Evolutionary conservation across 1,140 invertebrate genomes (phyloP), one percentile per base, ranked within the genome.

Genomic region (Pseudomyrmex pallidus): DNA sequence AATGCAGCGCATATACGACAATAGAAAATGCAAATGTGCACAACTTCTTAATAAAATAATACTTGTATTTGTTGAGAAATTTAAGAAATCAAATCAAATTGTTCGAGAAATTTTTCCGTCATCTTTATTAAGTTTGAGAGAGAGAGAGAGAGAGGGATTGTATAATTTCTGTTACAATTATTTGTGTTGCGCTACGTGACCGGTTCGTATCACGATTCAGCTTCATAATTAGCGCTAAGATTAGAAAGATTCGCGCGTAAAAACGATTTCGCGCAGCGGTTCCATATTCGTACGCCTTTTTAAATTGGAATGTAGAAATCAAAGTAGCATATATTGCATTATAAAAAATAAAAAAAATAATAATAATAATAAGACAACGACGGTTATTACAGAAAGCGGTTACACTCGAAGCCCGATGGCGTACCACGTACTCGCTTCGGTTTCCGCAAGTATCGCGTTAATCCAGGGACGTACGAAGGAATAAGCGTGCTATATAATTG

Each of bases 391-490:
- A 64, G 15, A 13, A 46, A 63, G 22, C n/a, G 20, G 22, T 52
- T 54, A 52, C 46, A 17, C 2, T 22, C 63, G 13, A 77, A 77
- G 52, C 15, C 63, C 17, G 13, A 17, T 4, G 48, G n/a, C 20
- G 50, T 57, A 56, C 67, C 35, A n/a, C 44, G 20, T 56, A 46
- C 2, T 54, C 35, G 35, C 15, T 35, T 48, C 35, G 44, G 54
- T 25, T 68, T 67, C 52, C 20, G 63, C 20, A 35, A 78, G 15
- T 85, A 85, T 77, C 83, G 82, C 73, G 66, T 82, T 85, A 73
- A 87, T 84, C 61, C 83, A 87, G 35, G 83, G 72, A 77, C 73
- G 57, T 87, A 67, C 70, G 82, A 57, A 44, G 61, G 13, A 56
- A 54, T 20, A 54, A 50, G 22, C 25, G 74, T 50, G 72, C 85